Percentiles rank a stretch among this genome's conserved stretches.
phyloP scores from a whole-genome alignment of 2,797 vertebrate genomes.

The Luscinia luscinia region DNA sequence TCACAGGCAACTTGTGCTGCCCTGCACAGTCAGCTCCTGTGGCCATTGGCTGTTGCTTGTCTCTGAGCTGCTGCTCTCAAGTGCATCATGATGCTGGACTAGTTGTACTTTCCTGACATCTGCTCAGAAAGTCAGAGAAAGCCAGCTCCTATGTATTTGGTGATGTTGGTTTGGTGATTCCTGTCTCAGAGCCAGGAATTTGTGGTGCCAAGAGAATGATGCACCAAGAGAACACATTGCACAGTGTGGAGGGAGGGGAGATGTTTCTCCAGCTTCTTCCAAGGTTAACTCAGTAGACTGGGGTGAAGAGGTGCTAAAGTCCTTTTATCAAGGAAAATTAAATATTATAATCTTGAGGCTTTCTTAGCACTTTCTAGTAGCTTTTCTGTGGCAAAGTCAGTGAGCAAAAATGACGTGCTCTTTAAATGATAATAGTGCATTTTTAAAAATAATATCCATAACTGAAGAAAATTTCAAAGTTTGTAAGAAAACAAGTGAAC shows the following conservation, averaged over 20 bases:
- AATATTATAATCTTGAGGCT: neutral
- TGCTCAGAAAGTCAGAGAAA: neutral
- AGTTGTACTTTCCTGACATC: neutral
- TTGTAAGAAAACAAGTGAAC: too few relatives aligned
- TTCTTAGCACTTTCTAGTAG: neutral
- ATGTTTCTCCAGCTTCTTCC: neutral
- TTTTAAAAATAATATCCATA: neutral
- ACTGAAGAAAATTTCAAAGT: neutral
- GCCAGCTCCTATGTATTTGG: neutral
- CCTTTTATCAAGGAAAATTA: neutral
- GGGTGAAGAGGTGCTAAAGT: neutral
- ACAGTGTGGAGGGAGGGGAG: neutral
- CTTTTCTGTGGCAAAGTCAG: neutral
- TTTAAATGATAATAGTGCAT: neutral
- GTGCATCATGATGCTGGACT: accelerated
- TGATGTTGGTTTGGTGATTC: neutral
- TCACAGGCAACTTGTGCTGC: neutral
- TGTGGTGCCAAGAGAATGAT: accelerated
- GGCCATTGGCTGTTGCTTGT: accelerated
- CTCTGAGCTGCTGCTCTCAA: neutral
- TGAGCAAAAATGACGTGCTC: neutral
- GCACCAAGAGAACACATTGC: accelerated
- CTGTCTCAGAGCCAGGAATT: neutral
- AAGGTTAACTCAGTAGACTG: accelerated
- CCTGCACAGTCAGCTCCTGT: accelerated